Base-by-base conservation (phyloP, 2,888 invertebrate genomes). In the Apodemia duryi region DNA sequence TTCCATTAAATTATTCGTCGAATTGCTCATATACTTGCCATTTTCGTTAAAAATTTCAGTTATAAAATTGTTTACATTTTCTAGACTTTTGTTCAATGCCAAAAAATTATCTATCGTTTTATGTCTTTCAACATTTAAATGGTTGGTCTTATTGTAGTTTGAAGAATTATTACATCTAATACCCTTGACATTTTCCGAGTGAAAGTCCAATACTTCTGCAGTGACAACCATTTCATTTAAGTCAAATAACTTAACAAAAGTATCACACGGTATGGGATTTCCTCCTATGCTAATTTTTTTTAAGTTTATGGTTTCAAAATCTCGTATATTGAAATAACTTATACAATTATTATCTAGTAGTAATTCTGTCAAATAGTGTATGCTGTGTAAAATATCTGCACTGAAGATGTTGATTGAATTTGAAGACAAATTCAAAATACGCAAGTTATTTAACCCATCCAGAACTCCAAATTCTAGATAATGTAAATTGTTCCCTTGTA, bases 401-500 rank as follows among this genome's bases (percentile, higher is more conserved):
- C 28, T 21, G 9, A 54, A 54, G 10, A n/a, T 10, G 10, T 54
- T 9, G 2, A 54, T 9, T 10, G 28, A 54, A 29, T 54, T 54
- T 21, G 54, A 54, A 29, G 54, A 29, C 29, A 54, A 28, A 9
- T 54, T 54, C 5, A 54, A 28, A 28, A 54, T 6, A 29, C 29
- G 54, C n/a, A 54, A 10, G 28, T 54, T 29, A 10, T 10, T 28
- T 54, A 54, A 9, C 29, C 54, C 54, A 3, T 54, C 54, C 29
- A 54, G 28, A 54, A 54, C 29, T 28, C 54, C 54, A 54, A 54
- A 54, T 6, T 29, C 54, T 1, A 54, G 28, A 29, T 21, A 10
- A 28, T 54, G 54, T 10, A 54, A 54, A 29, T 29, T 21, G 29
- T 54, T 54, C 29, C 54, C 54, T 54, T 54, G 54, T 9, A 54